Conservation (phyloP, 2,888 invertebrate species). For the Alentia gelatinosa region DNA sequence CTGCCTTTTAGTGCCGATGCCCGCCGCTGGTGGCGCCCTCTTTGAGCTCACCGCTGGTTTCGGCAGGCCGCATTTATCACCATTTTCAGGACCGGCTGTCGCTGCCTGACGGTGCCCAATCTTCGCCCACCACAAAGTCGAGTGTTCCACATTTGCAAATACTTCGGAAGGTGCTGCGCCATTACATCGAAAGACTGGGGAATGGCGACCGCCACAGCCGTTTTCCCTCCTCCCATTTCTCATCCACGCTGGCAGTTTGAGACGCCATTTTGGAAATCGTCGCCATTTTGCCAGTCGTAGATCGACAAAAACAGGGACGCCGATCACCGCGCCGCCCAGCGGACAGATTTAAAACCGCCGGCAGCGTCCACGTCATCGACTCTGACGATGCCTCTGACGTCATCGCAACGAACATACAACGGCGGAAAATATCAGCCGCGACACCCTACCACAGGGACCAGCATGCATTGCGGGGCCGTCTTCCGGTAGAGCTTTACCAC, state of each 20-base stretch:
- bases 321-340: too few relatives aligned
- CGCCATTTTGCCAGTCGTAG: too few relatives aligned
- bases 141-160: background rate
- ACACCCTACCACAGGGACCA: background rate
- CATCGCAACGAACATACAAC: background rate
- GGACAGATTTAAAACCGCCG: too few relatives aligned
- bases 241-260: too few relatives aligned
- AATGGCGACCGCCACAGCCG: background rate
- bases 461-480: background rate
- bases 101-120: background rate
- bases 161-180: background rate
- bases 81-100: background rate
- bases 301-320: too few relatives aligned
- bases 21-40: background rate
- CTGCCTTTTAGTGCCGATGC: background rate
- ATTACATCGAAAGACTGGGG: background rate
- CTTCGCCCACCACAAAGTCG: background rate
- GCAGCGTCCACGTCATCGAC: too few relatives aligned
- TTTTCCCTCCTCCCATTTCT: too few relatives aligned
- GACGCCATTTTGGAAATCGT: too few relatives aligned
- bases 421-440: background rate
- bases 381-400: too few relatives aligned
- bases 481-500: background rate
- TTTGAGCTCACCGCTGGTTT: background rate
- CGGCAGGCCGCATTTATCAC: background rate